Base-by-base conservation (phyloP, 2,888 invertebrate genomes). In the Plebejus melissa region DNA sequence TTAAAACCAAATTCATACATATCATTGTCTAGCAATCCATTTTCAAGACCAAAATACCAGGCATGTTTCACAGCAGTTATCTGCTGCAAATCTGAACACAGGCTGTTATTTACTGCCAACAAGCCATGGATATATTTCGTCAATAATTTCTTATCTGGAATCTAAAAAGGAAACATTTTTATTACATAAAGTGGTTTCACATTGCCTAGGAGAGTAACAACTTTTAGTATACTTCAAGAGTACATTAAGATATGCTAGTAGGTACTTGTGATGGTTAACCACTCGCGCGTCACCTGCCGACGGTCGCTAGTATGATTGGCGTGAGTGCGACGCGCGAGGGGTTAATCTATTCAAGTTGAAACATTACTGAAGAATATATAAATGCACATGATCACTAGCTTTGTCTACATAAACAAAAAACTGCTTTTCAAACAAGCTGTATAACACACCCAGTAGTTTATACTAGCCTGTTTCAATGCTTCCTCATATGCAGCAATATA, bases 1-100 rank as follows among this genome's bases (percentile, higher is more conserved):
- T 89, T 82, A 72, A 93, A 84, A 1, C 93, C 93, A 84, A 93
- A 93, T 7, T 82, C 82, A 79, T 90, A 93, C 90, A 92, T 90
- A 2, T 91, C 88, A 81, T 88, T 86, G 3, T 85, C 83, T 1
- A 93, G 84, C 9, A 92, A 76, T 9, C 87, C 88, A 82, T 86
- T 87, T 60, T 89, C 87, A 78, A 90, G 88, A 0, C 91, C 90
- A 78, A 84, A 88, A 79, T 83, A 82, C 93, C 93, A 93, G 2
- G 90, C 91, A 36, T 86, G 85, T 82, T 90, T 91, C 4, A 93
- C 89, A 1, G 86, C 87, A 69, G 79, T 80, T 71, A 93, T 86
- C 79, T 87, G 92, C 76, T 90, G 87, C 46, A 79, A 74, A 22
- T 88, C 88, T 32, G 82, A 83, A 76, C 90, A 90, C 4, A 87